A percentile compares a stretch with the other conserved stretches of the same genome.
phyloP scores from a whole-genome alignment of 2,797 vertebrate genomes.

The Scolopax bukidnonensis region DNA sequence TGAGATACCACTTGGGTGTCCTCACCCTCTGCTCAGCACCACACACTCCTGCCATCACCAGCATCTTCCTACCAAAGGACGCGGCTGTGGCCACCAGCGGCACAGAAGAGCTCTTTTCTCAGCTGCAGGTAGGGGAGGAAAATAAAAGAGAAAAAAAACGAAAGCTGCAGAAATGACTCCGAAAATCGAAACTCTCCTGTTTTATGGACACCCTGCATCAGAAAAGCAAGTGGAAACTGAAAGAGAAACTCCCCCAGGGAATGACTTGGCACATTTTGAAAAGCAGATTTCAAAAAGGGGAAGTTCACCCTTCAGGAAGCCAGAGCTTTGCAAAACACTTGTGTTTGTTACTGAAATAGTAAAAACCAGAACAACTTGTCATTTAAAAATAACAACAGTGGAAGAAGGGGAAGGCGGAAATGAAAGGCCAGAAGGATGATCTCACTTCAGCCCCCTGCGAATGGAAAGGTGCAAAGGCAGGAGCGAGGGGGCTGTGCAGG shows the following conservation, averaged over 20 bases:
- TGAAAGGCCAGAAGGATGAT: not conserved
- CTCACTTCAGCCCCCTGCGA: not conserved
- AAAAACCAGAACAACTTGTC: not conserved
- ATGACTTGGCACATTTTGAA: not conserved
- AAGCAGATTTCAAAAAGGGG: not conserved
- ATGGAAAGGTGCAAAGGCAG: not conserved
- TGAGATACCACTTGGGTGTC: not conserved
- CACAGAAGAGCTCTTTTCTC: not conserved
- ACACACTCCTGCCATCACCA: not conserved
- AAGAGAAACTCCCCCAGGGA: constrained; percentile 3
- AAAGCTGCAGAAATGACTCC: not conserved
- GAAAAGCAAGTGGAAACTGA: constrained; percentile 10
- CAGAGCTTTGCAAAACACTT: not conserved
- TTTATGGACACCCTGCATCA: not conserved
- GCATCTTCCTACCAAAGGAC: not conserved
- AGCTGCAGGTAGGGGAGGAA: not conserved
- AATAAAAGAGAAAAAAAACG: not conserved
- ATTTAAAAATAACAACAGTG: not conserved
- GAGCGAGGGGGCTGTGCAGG: not conserved
- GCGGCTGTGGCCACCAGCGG: not conserved
- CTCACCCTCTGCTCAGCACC: not conserved
- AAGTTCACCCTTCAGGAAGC: not conserved
- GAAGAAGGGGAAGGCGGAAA: not conserved
- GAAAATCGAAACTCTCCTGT: not conserved
- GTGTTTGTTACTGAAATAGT: not conserved